A percentile compares a stretch with the other conserved stretches of the same genome.
Conservation (phyloP, 2,888 invertebrate genomes). For the Leptinotarsa rubiginosa region DNA sequence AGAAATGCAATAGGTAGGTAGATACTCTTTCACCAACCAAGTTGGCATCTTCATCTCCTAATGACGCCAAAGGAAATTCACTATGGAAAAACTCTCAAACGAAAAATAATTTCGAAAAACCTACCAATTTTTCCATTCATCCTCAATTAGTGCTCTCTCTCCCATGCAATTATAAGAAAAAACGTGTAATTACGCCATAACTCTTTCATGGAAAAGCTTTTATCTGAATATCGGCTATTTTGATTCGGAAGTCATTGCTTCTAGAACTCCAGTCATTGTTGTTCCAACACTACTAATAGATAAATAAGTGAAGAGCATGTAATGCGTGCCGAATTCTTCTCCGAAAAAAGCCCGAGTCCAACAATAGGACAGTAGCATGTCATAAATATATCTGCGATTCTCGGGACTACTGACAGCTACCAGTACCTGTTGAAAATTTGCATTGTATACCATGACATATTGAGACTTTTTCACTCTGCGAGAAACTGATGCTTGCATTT, state of each 20-base stretch:
- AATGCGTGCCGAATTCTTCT: constrained; percentile 16
- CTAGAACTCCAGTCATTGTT: neutral
- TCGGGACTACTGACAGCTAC: constrained; percentile 34
- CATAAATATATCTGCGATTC: constrained; percentile 17
- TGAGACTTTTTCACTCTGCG: constrained; percentile 39
- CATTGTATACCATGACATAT: constrained; percentile 36
- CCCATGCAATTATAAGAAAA: too few species aligned
- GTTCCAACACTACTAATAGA: constrained; percentile 16
- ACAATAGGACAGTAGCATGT: constrained; percentile 15
- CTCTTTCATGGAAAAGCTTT: neutral
- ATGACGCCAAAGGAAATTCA: too few species aligned
- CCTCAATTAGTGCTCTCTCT: too few species aligned
- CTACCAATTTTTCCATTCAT: too few species aligned
- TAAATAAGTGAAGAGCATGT: neutral
- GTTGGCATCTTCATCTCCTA: too few species aligned
- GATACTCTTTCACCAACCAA: too few species aligned
- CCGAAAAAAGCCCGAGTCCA: constrained; percentile 6
- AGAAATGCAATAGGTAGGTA: too few species aligned
- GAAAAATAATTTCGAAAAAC: too few species aligned
- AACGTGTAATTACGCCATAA: too few species aligned
- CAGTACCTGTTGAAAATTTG: constrained; percentile 37
- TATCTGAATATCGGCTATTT: neutral
- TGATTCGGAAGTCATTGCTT: neutral
- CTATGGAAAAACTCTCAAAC: too few species aligned
- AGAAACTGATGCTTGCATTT: constrained; percentile 32